Evolutionary conservation across 2,888 invertebrate species (phyloP), one percentile per base, ranked within the genome.

Genomic region (Caenorhabditis wallacei): DNA sequence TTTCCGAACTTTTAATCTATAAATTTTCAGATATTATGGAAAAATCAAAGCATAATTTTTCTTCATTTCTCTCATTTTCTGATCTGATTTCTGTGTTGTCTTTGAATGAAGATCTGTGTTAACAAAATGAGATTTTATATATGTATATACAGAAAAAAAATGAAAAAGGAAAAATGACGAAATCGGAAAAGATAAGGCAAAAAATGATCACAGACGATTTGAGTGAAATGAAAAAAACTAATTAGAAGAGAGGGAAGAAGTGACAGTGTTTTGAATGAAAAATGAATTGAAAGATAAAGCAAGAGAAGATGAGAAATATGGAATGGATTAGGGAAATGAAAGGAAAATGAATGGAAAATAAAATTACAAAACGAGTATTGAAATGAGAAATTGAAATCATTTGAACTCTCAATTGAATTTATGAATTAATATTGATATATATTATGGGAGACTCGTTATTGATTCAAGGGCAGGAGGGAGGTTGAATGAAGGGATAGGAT

Each of bases 11-110:
- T 68, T 37, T 7, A 24, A 20, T 43, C 2, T 5, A 3, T 30
- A 8, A 30, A 22, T 24, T 61, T 80, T 80, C 46, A 80, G 80
- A 51, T 68, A 82, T 26, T 82, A 78, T 48, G 82, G 82, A 61
- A 82, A 78, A 46, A 82, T 78, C 61, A 82, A 76, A 18, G 57
- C 54, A 11, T 80, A 48, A 74, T 43, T 37, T 40, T 40, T 59
- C 26, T 5, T 5, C 11, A 57, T 20, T 22, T 63, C 46, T 63
- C 35, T 16, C 1, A 26, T 11, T 30, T 56, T 30, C 35, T 56
- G 56, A 56, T 30, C 26, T 63, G 63, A 24, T 16, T 46, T 46
- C 37, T 26, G n/a, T 26, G 16, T 64, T n/a, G 20, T 30, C 24
- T 18, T 64, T 51, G 64, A 69, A 69, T 70, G 22, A 70, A 57